Percentiles rank a stretch among this genome's conserved stretches.
Conservation (phyloP, 2,797 vertebrate species). For the Sebastes oblongus region DNA sequence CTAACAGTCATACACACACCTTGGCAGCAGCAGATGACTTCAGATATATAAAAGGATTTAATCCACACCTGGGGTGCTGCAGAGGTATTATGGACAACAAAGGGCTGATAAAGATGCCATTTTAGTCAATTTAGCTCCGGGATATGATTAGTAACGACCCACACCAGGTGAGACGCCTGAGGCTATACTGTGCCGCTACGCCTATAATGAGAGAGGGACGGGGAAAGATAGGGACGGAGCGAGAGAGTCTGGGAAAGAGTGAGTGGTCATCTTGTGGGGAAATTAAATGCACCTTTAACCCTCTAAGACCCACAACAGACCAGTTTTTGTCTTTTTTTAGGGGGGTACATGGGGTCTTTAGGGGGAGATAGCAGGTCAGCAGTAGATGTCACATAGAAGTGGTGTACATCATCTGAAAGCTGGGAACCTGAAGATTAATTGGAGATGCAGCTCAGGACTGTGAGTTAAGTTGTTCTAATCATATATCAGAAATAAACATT, state of each 20-base stretch:
- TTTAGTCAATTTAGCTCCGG: constrained; percentile 70
- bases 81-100: constrained; percentile 68
- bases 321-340: too few species aligned
- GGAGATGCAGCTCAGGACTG: too few species aligned
- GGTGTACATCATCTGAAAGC: too few species aligned
- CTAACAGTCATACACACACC: background rate
- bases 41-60: constrained; percentile 59
- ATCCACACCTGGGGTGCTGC: constrained; percentile 56
- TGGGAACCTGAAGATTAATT: too few species aligned
- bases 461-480: too few species aligned
- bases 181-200: constrained; percentile 32
- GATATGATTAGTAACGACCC: constrained; percentile 70
- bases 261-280: constrained; percentile 14
- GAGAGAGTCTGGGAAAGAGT: background rate
- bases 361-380: too few species aligned
- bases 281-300: constrained; percentile 13
- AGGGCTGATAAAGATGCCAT: constrained; percentile 70
- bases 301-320: too few species aligned
- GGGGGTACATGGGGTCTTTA: too few species aligned
- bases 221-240: background rate
- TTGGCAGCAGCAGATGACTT: constrained; percentile 54
- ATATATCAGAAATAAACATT: too few species aligned
- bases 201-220: constrained; percentile 33
- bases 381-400: too few species aligned
- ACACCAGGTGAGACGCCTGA: constrained; percentile 66